These are phyloP conservation scores for Odontamblyopus rebecca DNA, from an alignment of 2,797 vertebrate species.

Conservation along the genomic window DNA sequence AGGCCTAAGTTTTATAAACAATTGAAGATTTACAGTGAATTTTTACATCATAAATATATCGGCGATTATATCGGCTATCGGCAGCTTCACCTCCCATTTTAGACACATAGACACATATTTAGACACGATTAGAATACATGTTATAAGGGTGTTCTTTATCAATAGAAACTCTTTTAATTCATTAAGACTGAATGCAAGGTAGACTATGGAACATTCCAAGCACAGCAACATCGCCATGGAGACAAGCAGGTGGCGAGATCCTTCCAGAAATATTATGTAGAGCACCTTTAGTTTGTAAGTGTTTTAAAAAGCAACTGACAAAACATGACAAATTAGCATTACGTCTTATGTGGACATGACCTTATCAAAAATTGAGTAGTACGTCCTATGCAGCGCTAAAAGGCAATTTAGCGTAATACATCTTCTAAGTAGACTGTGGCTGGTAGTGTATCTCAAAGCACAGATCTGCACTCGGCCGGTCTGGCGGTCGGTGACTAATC, in stretches of 20 bases:
- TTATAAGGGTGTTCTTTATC: too few relatives aligned
- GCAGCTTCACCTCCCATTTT: too few relatives aligned
- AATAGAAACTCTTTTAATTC: neutral
- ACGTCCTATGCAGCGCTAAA: neutral
- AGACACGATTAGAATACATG: neutral
- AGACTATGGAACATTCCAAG: neutral
- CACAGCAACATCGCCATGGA: neutral
- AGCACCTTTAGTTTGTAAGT: neutral
- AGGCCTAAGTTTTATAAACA: too few relatives aligned
- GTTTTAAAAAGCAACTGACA: neutral
- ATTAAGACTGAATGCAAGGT: neutral
- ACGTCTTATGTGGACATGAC: neutral
- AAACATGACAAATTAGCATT: neutral
- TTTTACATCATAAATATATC: too few relatives aligned
- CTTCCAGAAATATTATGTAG: neutral
- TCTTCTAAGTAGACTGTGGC: neutral
- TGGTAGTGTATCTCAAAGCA: conserved; percentile 2
- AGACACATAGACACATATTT: too few relatives aligned
- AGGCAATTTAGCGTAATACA: neutral
- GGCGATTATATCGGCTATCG: too few relatives aligned
- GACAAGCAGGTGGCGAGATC: neutral
- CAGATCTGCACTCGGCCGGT: conserved; percentile 50
- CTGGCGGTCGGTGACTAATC: conserved; percentile 41
- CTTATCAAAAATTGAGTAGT: neutral
- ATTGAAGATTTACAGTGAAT: too few relatives aligned